Conservation (phyloP, 2,888 invertebrate species). For the Nymphalis polychloros region DNA sequence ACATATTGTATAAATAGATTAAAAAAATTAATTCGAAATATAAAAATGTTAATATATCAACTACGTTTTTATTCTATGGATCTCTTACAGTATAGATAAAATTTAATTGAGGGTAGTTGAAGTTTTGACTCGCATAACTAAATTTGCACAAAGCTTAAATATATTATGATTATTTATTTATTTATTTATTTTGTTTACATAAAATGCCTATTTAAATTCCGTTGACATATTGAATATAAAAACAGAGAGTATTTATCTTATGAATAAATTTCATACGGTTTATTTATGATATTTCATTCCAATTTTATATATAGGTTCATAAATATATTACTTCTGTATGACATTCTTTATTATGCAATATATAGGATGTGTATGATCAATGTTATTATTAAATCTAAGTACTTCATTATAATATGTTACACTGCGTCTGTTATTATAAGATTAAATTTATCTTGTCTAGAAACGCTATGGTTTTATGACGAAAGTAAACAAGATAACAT, state of each 20-base stretch:
- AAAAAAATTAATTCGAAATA: slow-evolving; percentile 20
- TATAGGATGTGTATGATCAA: slow-evolving; percentile 1
- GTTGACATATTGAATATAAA: background rate
- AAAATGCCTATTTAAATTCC: slow-evolving; percentile 1
- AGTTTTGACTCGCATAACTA: slow-evolving; percentile 1
- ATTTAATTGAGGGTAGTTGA: slow-evolving; percentile 6
- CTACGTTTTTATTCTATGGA: slow-evolving; percentile 13
- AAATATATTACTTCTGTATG: background rate
- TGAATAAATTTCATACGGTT: too few species aligned
- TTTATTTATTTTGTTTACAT: background rate
- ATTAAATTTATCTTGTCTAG: background rate
- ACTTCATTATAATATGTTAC: background rate
- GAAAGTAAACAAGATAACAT: background rate
- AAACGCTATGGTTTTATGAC: background rate
- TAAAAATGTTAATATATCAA: slow-evolving; percentile 24
- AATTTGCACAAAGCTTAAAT: slow-evolving; percentile 2
- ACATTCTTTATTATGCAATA: slow-evolving; percentile 7
- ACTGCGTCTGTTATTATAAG: background rate
- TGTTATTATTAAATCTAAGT: slow-evolving; percentile 1
- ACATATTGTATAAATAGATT: slow-evolving; percentile 26
- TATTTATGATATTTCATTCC: slow-evolving; percentile 6
- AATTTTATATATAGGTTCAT: slow-evolving; percentile 2
- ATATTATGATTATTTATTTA: background rate
- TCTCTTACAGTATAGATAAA: slow-evolving; percentile 9
- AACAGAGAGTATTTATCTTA: background rate